These are phyloP conservation scores for Ancistrus triradiatus DNA, from an alignment of 2,113 vertebrate genomes.

Conservation along the genomic window DNA sequence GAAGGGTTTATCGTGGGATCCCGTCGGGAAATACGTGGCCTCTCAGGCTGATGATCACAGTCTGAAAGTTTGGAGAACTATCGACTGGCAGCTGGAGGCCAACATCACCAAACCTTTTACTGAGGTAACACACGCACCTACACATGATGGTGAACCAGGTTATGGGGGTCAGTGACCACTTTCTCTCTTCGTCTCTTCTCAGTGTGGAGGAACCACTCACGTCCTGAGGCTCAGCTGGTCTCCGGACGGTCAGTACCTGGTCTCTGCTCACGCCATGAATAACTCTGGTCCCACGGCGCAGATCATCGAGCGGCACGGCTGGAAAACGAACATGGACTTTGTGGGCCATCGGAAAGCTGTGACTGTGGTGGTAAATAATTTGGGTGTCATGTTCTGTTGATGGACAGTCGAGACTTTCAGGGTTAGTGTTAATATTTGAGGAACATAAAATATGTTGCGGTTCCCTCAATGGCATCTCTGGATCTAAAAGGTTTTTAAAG, in stretches of 20 bases:
- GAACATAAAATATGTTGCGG: too few species aligned
- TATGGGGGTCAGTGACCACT: neutral
- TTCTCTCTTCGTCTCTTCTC: conserved; percentile 1
- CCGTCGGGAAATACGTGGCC: conserved; percentile 95
- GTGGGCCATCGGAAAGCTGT: conserved; percentile 97
- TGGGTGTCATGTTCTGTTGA: too few species aligned
- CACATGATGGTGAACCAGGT: too few species aligned
- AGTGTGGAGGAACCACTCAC: conserved; percentile 97
- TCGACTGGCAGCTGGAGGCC: conserved; percentile 97
- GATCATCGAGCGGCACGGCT: conserved; percentile 95
- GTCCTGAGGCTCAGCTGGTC: conserved; percentile 97
- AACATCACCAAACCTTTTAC: conserved; percentile 96
- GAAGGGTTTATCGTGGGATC: conserved; percentile 97
- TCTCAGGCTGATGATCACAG: conserved; percentile 97
- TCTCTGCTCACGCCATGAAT: conserved; percentile 98
- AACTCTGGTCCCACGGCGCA: conserved; percentile 97
- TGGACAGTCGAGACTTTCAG: too few species aligned
- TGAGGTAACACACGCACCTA: conserved; percentile 71
- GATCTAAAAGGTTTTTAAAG: too few species aligned
- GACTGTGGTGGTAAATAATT: conserved; percentile 95
- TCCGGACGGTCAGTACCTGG: conserved; percentile 95
- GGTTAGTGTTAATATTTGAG: too few species aligned
- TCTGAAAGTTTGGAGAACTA: conserved; percentile 92
- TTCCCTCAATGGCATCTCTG: too few species aligned
- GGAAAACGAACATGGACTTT: conserved; percentile 99